Evolutionary conservation across 2,113 vertebrate genomes (phyloP), one percentile per base, ranked within the genome.

Genomic region (Telmatochromis bifrenatus): DNA sequence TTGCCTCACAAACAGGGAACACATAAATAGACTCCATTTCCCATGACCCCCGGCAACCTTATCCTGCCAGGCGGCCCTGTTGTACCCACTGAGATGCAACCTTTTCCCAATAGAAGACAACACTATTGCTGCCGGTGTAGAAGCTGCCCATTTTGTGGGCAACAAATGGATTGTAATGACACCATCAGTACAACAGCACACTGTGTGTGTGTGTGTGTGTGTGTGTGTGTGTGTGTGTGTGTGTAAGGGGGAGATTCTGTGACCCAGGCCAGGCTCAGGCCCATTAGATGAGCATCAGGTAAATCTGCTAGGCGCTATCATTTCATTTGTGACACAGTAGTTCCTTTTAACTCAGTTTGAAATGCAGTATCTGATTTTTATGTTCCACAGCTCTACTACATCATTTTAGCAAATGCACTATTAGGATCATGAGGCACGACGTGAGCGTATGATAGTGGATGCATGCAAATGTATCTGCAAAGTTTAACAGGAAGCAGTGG

Each of bases 131-230:
- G 39, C 28, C 5, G 3, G 21, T 51, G 47, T 39, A 11, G 23
- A 84, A 81, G 87, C 68, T 53, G 14, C 13, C 11, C 31, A 87
- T 93, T 90, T 90, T 55, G 86, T 47, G 28, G 83, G 35, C 49
- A 92, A 90, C 89, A 95, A 95, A 96, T 95, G 91, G 93, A 92
- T 88, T 83, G 19, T 94, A 92, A 93, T 92, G 90, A 92, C 84
- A 42, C 81, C 53, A 82, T 84, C 53, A 75, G 79, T 4, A 12
- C 47, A 49, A 56, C 28, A 7, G 7, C 31, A 49, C 26, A 51
- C 3, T 33, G 21, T 55, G 9, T 55, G 31, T 65, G 13, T 10
- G n/a, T 21, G n/a, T 62, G 5, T 65, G 58, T 65, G 31, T n/a
- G 33, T 65, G 58, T 33, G 28, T 62, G 13, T 10, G n/a, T 21